Conservation (phyloP, 1,140 invertebrate species). For the Drosophila obscura region DNA sequence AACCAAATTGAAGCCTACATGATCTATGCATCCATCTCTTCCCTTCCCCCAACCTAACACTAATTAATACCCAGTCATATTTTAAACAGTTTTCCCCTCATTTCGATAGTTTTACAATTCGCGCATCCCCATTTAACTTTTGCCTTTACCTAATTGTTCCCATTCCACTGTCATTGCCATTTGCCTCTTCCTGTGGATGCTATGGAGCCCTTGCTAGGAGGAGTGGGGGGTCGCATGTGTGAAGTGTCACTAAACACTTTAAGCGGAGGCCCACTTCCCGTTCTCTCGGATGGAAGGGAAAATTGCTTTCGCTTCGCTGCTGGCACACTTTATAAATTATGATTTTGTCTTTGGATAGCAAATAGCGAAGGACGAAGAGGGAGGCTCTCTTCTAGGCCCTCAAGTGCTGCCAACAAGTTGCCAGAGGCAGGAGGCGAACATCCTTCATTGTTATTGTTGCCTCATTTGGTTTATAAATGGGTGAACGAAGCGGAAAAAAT, state of each 20-base stretch:
- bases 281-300: neutral
- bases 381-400: neutral
- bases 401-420: slow-evolving; percentile 50
- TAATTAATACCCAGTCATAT: too few relatives aligned
- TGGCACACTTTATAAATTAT: slow-evolving; percentile 49
- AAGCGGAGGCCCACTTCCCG: neutral
- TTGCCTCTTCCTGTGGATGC: too few relatives aligned
- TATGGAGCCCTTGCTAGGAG: too few relatives aligned
- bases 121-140: too few relatives aligned
- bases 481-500: slow-evolving; percentile 17
- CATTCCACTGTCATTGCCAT: too few relatives aligned
- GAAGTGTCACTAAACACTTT: slow-evolving; percentile 7
- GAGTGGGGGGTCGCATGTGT: too few relatives aligned
- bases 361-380: slow-evolving; percentile 3
- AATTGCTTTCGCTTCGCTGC: slow-evolving; percentile 21
- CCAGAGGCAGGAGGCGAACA: slow-evolving; percentile 19
- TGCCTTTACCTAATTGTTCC: too few relatives aligned
- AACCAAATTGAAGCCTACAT: too few relatives aligned
- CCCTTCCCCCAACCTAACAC: too few relatives aligned
- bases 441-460: slow-evolving; percentile 32
- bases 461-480: slow-evolving; percentile 78
- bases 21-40: too few relatives aligned
- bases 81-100: too few relatives aligned
- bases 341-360: slow-evolving; percentile 40
- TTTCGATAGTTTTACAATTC: too few relatives aligned